Evolutionary conservation across 1,140 invertebrate species (phyloP), one percentile per base, ranked within the genome.

Genomic region (Belonocnema kinseyi): DNA sequence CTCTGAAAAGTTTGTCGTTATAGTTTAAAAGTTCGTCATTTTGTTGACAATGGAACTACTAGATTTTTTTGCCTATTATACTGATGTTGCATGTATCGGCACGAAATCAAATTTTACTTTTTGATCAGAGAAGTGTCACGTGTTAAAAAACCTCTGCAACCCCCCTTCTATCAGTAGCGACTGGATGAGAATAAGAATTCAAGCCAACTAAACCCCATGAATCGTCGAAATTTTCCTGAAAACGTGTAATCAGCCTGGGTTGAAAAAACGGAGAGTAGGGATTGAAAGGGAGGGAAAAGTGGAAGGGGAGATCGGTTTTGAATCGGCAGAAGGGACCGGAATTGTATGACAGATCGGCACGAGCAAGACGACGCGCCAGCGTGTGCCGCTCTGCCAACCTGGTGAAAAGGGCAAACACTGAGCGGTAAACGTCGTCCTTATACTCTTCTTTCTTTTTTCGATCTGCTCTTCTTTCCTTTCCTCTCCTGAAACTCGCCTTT

Each of bases 301-400:
- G 54, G 73, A 74, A 66, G 78, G 76, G 76, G 77, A 73, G n/a
- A 52, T 12, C 13, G 72, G 70, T 70, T 79, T 73, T 73, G 71
- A 19, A n/a, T 46, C 61, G 75, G 73, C 33, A 72, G 58, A 46
- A 77, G 75, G 73, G 50, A 76, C 46, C 72, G 80, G 82, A 85
- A 77, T 77, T 51, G 72, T 76, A 76, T 85, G 85, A 90, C 87
- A 88, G 87, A 87, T 88, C 86, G 83, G 79, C 81, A 85, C 79
- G 80, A 83, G 61, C 61, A 66, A 66, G 83, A 80, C 85, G 81
- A 81, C 85, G 80, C 77, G 66, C 75, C 56, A 76, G 54, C 73
- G 78, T 77, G 82, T 76, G 46, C 70, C 76, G 78, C 75, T 80
- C 73, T 66, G 13, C 6, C 73, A 52, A 56, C 53, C 46, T 72